Conservation (phyloP, 1,140 invertebrate species). For the Manduca sexta region DNA sequence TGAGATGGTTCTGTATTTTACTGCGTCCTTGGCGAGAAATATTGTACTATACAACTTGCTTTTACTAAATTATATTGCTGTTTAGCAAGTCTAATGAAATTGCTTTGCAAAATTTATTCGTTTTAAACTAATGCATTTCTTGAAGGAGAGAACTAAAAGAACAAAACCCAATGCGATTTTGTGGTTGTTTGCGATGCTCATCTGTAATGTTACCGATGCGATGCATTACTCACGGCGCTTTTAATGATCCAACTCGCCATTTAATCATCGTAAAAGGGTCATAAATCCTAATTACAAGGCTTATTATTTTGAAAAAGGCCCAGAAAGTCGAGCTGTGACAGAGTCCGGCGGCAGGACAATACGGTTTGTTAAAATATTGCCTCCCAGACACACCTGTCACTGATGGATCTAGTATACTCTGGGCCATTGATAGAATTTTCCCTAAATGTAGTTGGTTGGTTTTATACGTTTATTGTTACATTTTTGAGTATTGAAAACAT, state of each 20-base stretch:
- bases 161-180: not conserved
- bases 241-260: slow-evolving; percentile 42
- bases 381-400: slow-evolving; percentile 5
- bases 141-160: not conserved
- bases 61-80: slow-evolving; percentile 13
- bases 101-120: not conserved
- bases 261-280: slow-evolving; percentile 57
- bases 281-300: slow-evolving; percentile 61
- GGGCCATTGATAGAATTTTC: no score
- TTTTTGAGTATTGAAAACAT: no score
- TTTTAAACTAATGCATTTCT: not conserved
- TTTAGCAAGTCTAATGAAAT: slow-evolving; percentile 9
- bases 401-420: no score
- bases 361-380: slow-evolving; percentile 40
- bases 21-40: slow-evolving; percentile 15
- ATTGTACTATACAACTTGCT: slow-evolving; percentile 15
- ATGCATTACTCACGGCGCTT: slow-evolving; percentile 32
- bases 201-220: slow-evolving; percentile 31
- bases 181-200: slow-evolving; percentile 14
- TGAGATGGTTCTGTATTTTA: slow-evolving; percentile 21
- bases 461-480: no score
- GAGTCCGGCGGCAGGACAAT: slow-evolving; percentile 42
- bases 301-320: slow-evolving; percentile 55
- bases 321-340: slow-evolving; percentile 33
- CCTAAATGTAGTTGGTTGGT: no score